These are phyloP conservation scores for Lucilia cuprina DNA, from an alignment of 1,140 invertebrate species.

Conservation along the genomic window DNA sequence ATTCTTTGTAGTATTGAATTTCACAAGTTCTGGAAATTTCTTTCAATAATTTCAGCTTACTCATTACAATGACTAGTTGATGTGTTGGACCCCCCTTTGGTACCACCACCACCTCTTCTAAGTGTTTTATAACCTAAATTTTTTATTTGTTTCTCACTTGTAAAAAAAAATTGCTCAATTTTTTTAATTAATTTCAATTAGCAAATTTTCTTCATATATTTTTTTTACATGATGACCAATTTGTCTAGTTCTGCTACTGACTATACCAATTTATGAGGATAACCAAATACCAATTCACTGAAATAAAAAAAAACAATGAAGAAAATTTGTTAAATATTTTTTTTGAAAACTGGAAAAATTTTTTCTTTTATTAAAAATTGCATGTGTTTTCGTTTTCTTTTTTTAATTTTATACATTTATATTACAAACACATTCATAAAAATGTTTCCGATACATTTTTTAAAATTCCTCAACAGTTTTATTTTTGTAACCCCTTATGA, in stretches of 20 bases:
- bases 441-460: neutral
- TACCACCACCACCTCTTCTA: slow-evolving; percentile 36
- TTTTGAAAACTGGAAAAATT: neutral
- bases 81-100: neutral
- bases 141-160: neutral
- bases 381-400: neutral
- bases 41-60: slow-evolving; percentile 46
- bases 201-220: slow-evolving; percentile 22
- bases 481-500: neutral
- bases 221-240: slow-evolving; percentile 51
- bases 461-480: too few species aligned
- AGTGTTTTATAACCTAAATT: neutral
- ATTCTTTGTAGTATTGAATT: neutral
- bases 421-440: neutral
- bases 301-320: slow-evolving; percentile 46
- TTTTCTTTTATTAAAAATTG: neutral
- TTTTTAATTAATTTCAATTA: slow-evolving; percentile 14
- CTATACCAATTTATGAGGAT: slow-evolving; percentile 51
- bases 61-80: slow-evolving; percentile 37
- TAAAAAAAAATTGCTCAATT: neutral
- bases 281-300: slow-evolving; percentile 62
- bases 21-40: slow-evolving; percentile 43
- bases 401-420: neutral
- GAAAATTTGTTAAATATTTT: slow-evolving; percentile 20
- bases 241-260: slow-evolving; percentile 63